A percentile compares a stretch with the other conserved stretches of the same genome.
phyloP scores from a whole-genome alignment of 2,797 vertebrate species.

The Acanthurus lineatus region DNA sequence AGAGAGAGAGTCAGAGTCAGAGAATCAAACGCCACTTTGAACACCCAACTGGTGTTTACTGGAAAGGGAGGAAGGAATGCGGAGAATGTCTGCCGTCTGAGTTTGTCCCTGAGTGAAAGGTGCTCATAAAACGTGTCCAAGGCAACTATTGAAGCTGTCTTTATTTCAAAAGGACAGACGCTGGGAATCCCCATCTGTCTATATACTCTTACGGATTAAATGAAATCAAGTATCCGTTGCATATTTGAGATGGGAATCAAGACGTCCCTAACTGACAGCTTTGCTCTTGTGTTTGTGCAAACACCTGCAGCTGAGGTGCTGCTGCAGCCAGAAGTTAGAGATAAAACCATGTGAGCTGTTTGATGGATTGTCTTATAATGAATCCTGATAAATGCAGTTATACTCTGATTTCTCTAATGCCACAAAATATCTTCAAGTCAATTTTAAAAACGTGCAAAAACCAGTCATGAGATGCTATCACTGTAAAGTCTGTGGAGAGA shows the following conservation, averaged over 20 bases:
- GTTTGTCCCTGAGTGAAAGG: constrained; percentile 69
- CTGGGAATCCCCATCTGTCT: constrained; percentile 68
- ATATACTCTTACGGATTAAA: constrained; percentile 12
- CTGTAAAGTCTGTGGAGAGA: background rate
- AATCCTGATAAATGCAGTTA: background rate
- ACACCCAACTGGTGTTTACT: constrained; percentile 76
- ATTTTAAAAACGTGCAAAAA: constrained; percentile 4
- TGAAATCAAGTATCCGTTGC: constrained; percentile 20
- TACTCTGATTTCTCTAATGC: background rate
- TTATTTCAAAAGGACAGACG: constrained; percentile 54
- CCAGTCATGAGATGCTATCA: background rate
- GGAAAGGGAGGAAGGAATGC: constrained; percentile 71
- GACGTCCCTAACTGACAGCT: background rate
- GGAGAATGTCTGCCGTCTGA: constrained; percentile 84
- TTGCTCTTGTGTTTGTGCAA: too few species aligned
- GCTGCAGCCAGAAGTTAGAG: too few species aligned
- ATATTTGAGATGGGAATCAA: background rate
- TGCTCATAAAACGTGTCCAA: constrained; percentile 68
- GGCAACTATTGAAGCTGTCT: constrained; percentile 55
- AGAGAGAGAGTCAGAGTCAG: constrained; percentile 33
- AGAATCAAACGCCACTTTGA: constrained; percentile 60
- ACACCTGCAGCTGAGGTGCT: too few species aligned
- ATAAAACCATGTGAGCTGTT: too few species aligned
- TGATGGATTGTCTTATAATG: background rate
- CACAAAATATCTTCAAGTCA: background rate